Evolutionary conservation across 1,140 invertebrate genomes (phyloP), one percentile per base, ranked within the genome.

Genomic region (Neodiprion pinetum): DNA sequence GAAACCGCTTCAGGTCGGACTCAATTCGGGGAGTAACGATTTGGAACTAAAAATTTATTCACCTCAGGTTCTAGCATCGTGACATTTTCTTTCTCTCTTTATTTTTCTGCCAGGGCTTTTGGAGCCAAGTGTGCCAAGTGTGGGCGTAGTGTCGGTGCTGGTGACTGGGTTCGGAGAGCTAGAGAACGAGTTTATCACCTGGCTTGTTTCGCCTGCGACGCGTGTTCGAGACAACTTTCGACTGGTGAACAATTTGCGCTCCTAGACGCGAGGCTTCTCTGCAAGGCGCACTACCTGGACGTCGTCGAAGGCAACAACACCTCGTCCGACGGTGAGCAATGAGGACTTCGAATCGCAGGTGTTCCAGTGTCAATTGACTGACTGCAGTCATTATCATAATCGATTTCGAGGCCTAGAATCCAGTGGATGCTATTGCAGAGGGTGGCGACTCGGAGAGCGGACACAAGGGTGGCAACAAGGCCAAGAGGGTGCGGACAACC

Each of bases 161-260:
- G 96, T 12, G 98, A 99, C 89, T 99, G 98, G 98, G 97, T 99
- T 75, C 90, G 98, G 74, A 93, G 97, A 85, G 98, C 98, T 10
- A 90, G 95, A 69, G 95, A 97, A 79, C 94, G 96, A 84, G 96
- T 99, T 21, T 99, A 99, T 88, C 98, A 99, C 88, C 90, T 99
- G 83, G 98, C 98, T 3, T 99, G 98, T 90, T 99, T 99, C 88
- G 96, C 97, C 9, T 99, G 98, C 86, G 97, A 99, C 86, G 95
- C 96, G 53, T 99, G 98, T 88, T 98, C 98, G 80, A 91, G 98
- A 47, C 98, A 99, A 88, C 90, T 99, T 49, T 97, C 95, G 65
- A 99, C 98, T 0, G 98, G 98, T 0, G 98, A 99, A 87, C 97
- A 99, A 89, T 99, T 99, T 89, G 97, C 97, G 2, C 90, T 99